Percentiles rank a stretch among this genome's conserved stretches.
Conservation (phyloP, 1,140 invertebrate species). For the Stratiolaelaps scimitus region DNA sequence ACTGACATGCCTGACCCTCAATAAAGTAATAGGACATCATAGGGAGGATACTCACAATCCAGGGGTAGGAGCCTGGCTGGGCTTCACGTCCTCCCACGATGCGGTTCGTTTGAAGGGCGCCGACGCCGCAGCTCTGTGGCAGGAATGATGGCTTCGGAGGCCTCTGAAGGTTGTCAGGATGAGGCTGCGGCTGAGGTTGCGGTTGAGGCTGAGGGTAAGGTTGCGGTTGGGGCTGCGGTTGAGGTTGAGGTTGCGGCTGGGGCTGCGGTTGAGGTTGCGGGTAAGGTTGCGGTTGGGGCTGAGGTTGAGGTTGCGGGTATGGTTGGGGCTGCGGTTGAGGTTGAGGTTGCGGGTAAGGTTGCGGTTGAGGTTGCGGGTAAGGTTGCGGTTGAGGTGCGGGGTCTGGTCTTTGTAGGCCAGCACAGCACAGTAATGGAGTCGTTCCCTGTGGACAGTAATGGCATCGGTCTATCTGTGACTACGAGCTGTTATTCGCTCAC, state of each 20-base stretch:
- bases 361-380: neutral
- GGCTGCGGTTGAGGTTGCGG: neutral
- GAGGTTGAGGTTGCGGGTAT: neutral
- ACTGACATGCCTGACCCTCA: too few species aligned
- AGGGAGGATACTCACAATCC: slow-evolving; percentile 35
- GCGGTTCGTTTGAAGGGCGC: slow-evolving; percentile 21
- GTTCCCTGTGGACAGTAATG: neutral
- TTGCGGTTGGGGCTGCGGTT: neutral
- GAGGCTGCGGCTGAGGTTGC: neutral
- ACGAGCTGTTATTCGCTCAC: neutral
- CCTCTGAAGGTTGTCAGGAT: neutral
- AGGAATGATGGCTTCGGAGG: slow-evolving; percentile 12
- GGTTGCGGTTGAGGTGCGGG: neutral
- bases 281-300: neutral
- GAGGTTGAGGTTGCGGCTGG: neutral
- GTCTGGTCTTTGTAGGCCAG: neutral
- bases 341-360: neutral
- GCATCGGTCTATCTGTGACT: neutral
- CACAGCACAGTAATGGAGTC: slow-evolving; percentile 1
- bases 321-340: neutral
- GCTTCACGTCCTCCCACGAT: slow-evolving; percentile 35
- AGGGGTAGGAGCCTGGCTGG: slow-evolving; percentile 34
- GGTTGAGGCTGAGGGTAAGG: neutral
- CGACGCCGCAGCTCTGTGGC: neutral
- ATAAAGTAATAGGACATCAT: too few species aligned